Evolutionary conservation across 37 sponge, comb jelly and placozoan genomes (phyloP).

Genomic region (Hexactinellida sp.): DNA sequence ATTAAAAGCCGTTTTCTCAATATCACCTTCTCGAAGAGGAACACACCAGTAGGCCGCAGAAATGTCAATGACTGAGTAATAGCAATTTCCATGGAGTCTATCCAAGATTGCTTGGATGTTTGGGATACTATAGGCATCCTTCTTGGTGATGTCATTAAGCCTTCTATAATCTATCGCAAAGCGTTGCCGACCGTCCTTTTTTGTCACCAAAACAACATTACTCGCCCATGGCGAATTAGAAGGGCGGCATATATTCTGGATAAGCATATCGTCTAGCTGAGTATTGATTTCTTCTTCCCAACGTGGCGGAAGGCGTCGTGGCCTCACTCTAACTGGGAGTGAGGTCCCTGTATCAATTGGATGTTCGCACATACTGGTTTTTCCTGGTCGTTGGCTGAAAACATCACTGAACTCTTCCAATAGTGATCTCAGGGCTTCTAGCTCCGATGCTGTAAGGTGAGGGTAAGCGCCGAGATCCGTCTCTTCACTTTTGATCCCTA

Average conservation of each 20-base stretch:
- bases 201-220: constrained; percentile 23
- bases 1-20: constrained; percentile 46
- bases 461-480: too few species aligned
- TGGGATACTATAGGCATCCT: constrained; percentile 18
- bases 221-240: constrained; percentile 23
- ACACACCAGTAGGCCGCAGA: constrained; percentile 57
- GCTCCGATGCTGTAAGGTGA: too few species aligned
- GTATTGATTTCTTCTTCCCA: constrained; percentile 17
- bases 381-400: background rate
- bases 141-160: constrained; percentile 22
- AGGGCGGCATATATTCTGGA: background rate
- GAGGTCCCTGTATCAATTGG: background rate
- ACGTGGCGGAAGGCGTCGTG: background rate
- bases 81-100: background rate
- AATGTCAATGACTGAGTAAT: constrained; percentile 43
- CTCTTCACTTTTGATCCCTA: background rate
- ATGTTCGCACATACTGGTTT: background rate
- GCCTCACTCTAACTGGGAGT: background rate
- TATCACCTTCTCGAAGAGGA: constrained; percentile 16
- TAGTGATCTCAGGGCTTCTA: too few species aligned
- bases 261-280: constrained; percentile 20
- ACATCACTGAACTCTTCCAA: background rate
- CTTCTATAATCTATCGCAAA: constrained; percentile 34
- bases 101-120: constrained; percentile 20
- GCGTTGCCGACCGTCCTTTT: constrained; percentile 21